These are phyloP conservation scores for Netelia fuscicornis DNA, from an alignment of 2,888 invertebrate genomes.

Conservation along the genomic window DNA sequence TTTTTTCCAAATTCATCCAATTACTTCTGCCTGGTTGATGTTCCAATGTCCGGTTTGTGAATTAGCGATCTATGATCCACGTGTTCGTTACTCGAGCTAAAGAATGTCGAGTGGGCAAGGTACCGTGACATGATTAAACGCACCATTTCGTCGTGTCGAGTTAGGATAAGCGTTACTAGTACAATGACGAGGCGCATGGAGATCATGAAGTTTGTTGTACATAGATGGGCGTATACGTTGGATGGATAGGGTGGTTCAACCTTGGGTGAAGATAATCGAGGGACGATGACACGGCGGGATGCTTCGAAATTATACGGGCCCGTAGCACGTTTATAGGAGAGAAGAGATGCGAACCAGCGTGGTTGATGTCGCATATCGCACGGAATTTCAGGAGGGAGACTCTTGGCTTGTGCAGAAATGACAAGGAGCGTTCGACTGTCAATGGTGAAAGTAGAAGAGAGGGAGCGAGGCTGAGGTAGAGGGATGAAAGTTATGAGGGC, in stretches of 20 bases:
- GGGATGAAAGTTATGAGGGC: slow-evolving; percentile 71
- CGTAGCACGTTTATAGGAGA: slow-evolving; percentile 4
- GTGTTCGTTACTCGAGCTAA: too few species aligned
- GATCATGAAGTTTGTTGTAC: neutral
- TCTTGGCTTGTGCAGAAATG: slow-evolving; percentile 32
- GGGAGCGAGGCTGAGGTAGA: slow-evolving; percentile 41
- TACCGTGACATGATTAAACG: too few species aligned
- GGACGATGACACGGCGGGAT: slow-evolving; percentile 47
- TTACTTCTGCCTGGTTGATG: too few species aligned
- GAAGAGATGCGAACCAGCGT: neutral
- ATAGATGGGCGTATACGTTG: neutral
- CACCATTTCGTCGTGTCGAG: too few species aligned
- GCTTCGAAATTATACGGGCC: slow-evolving; percentile 53
- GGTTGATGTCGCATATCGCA: slow-evolving; percentile 39
- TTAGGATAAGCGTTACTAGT: too few species aligned
- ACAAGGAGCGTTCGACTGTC: slow-evolving; percentile 47
- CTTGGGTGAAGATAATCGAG: slow-evolving; percentile 34
- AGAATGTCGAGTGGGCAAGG: too few species aligned
- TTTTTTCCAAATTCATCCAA: too few species aligned
- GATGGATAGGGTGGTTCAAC: slow-evolving; percentile 22
- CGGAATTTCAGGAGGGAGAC: slow-evolving; percentile 25
- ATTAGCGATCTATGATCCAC: too few species aligned
- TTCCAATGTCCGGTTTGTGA: too few species aligned
- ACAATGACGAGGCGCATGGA: neutral
- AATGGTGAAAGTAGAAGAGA: slow-evolving; percentile 50